Evolutionary conservation across 2,888 invertebrate species (phyloP), one percentile per base, ranked within the genome.

Genomic region (Parnassius glacialis): DNA sequence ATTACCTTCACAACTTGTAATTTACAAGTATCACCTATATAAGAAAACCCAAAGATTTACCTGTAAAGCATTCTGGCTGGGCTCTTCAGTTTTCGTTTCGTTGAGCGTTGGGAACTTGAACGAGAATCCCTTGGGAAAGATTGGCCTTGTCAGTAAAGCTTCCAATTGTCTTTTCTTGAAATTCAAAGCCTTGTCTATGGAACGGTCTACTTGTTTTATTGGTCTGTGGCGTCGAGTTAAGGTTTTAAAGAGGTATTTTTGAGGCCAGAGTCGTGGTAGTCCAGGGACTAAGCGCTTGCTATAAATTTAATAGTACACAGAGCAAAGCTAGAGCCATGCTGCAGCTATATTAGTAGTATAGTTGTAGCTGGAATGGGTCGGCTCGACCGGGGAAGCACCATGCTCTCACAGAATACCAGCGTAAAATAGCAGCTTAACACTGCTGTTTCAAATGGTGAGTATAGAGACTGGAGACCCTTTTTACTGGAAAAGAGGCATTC

Each of bases 91-190:
- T 0, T 67, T 65, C 0, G 82, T 74, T 10, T 84, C 82, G 64
- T 90, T 91, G 10, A 89, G 78, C 0, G 91, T 81, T 1, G 93
- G 93, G 78, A 93, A 94, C 72, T 93, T 94, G 70, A 93, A 94
- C 61, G 93, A 95, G 76, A 95, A 95, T 0, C 95, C 95, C 73
- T 85, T 92, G 0, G 95, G 95, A 71, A 95, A 94, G 45, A 95
- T 75, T 0, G 95, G 94, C 52, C 93, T 92, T 0, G 87, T 78
- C 16, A 96, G 73, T 56, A 95, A 73, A 0, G 80, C 67, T 11
- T 83, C 80, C 7, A 95, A 76, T 34, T 93, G 92, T 59, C 92
- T 91, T 61, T 90, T 88, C 70, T 92, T 93, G 0, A 76, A 77
- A 34, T 88, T 86, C 1, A 94, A 66, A 1, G 87, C 85, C 56